Base-by-base conservation (phyloP, 2,113 vertebrate species). In the Phalacrocorax aristotelis region DNA sequence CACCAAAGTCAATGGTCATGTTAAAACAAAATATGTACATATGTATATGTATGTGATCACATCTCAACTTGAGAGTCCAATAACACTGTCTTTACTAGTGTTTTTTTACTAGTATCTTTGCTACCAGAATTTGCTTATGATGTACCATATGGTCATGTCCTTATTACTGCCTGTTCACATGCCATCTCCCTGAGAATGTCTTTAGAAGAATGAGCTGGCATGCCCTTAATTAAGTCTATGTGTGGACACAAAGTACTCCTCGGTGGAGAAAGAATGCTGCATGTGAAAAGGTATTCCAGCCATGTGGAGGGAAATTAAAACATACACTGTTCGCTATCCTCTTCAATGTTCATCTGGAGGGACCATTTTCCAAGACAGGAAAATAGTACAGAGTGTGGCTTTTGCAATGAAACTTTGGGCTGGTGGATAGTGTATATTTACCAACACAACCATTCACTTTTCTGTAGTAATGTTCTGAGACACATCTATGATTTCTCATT, bases 121-220 rank as follows among this genome's bases (percentile, higher is more conserved):
- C 7, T 48, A 27, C 6, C 17, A 85, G 22, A 57, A 38, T 78
- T 85, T 82, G 70, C 34, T 75, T 32, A 40, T 10, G 11, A 57
- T 42, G 8, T 16, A n/a, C 7, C 11, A 16, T 38, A 13, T 29
- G 27, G 4, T 60, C 17, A 17, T 2, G 0, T 7, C 11, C 5
- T 55, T 83, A 21, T 29, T 34, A 17, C 48, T 80, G 11, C 11
- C n/a, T 83, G 29, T 49, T 51, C 34, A 44, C 6, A 9, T 61
- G 14, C 21, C 58, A 11, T 65, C 18, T 57, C 15, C n/a, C 32
- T 75, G 13, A 14, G 6, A 89, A 49, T 42, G 12, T 62, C 21
- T 92, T 78, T 10, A 74, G 46, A 46, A 69, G 9, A 57, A 65
- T 14, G 6, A 18, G 4, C 26, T 65, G 22, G 16, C 11, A 69